Conservation (phyloP, 2,888 invertebrate species). For the Branchipolynoe longqiensis region DNA sequence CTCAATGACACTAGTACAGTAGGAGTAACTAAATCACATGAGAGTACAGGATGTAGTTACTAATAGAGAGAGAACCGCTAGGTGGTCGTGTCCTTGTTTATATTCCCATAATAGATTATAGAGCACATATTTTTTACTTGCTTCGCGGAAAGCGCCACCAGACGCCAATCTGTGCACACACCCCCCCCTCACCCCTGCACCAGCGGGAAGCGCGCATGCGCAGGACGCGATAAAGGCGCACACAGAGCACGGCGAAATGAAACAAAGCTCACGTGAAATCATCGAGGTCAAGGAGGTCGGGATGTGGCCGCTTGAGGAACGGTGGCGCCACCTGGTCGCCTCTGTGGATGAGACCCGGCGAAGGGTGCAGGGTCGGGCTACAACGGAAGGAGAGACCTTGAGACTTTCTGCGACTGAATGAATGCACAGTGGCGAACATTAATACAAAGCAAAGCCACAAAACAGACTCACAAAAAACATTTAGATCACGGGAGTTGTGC, state of each 20-base stretch:
- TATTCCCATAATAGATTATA: not conserved
- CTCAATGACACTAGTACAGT: no score
- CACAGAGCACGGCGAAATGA: not conserved
- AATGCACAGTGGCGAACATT: not conserved
- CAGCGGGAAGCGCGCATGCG: no score
- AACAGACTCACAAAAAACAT: not conserved
- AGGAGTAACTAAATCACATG: no score
- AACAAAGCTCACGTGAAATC: conserved; percentile 48
- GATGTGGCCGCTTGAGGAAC: conserved; percentile 46
- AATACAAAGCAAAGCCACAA: not conserved
- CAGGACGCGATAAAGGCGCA: no score
- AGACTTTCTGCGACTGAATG: no score
- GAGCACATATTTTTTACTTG: no score
- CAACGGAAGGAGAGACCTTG: not conserved
- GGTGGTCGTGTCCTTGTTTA: no score
- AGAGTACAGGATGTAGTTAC: no score
- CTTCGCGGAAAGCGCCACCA: no score
- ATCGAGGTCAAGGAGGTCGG: conserved; percentile 41
- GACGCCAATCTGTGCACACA: no score
- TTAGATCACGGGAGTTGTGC: not conserved
- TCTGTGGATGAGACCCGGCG: conserved; percentile 2
- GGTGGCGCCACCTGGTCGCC: conserved; percentile 50
- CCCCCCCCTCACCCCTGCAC: no score
- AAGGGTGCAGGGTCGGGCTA: conserved; percentile 37
- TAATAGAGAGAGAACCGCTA: no score